Evolutionary conservation across 92 coral and sea anemone genomes (phyloP), one percentile per base, ranked within the genome.

Genomic region (Virgularia gustaviana): DNA sequence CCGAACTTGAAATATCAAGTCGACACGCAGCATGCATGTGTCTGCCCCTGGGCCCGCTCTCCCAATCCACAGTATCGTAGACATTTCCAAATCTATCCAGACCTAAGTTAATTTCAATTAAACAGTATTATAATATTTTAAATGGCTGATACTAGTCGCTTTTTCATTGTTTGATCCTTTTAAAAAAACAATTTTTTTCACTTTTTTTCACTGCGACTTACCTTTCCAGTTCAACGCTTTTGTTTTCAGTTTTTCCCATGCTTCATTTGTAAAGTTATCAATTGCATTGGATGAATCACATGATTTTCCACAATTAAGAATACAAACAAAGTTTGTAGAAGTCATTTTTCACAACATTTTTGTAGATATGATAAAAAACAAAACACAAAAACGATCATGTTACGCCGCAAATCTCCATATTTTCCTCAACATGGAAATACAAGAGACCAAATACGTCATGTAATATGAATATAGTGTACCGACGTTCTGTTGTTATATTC

Each of bases 241-340:
- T 32, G 16, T 4, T 59, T 59, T 59, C 12, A 59, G 65, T 59
- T 59, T 59, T 29, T 59, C 65, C 65, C 65, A 59, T 6, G 42
- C 65, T 59, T 59, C 65, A 32, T 59, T 4, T 18, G 29, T 23
- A 12, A 59, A 59, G 41, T 59, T 59, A 28, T 59, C 65, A 28
- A 59, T 30, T 33, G 65, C 65, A 59, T 59, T 59, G 32, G 65
- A 59, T 11, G 65, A 4, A 59, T 59, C 65, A 30, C 65, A 59
- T 28, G n/a, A 23, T 59, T 59, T 59, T 33, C 39, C 41, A 23
- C 65, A 59, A 11, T 59, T 16, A 30, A 33, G 65, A 30, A 59
- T 16, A 19, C 65, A 59, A 30, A 23, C 24, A 33, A 59, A 59
- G 15, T 16, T 32, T 33, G 23, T 30, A 13, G 65, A 59, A 59